Conservation (phyloP, 2,888 invertebrate species). For the Noctuana brunneofusca region DNA sequence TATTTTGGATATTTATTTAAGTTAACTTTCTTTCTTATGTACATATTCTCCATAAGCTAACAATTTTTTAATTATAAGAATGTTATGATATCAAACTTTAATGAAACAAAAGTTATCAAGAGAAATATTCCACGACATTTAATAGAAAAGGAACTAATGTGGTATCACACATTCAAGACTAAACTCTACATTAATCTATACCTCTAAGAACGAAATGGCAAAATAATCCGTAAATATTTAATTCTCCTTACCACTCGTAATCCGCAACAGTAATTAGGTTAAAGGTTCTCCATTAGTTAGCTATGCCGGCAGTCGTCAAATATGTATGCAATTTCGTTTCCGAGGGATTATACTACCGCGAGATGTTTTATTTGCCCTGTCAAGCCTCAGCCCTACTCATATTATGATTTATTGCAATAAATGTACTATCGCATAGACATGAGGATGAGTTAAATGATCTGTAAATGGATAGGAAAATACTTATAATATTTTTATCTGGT, state of each 20-base stretch:
- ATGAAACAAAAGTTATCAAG: too few relatives aligned
- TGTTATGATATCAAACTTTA: too few relatives aligned
- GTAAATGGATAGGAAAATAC: not conserved
- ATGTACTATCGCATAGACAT: not conserved
- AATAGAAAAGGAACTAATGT: too few relatives aligned
- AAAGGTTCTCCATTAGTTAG: constrained; percentile 6
- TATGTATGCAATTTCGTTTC: constrained; percentile 16
- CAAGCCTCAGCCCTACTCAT: not conserved
- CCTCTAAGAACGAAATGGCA: not conserved
- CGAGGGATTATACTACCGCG: constrained; percentile 4
- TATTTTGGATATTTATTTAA: too few relatives aligned
- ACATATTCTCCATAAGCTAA: too few relatives aligned
- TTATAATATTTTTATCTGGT: not conserved
- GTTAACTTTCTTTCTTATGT: too few relatives aligned
- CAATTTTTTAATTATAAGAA: too few relatives aligned
- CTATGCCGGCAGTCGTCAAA: constrained; percentile 8
- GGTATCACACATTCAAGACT: too few relatives aligned
- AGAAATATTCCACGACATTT: too few relatives aligned
- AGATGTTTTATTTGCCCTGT: constrained; percentile 3
- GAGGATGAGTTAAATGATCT: not conserved
- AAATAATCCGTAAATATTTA: not conserved
- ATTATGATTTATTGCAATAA: constrained; percentile 8
- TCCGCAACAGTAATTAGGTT: constrained; percentile 7
- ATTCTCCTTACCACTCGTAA: not conserved
- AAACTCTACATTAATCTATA: too few relatives aligned